Percentiles rank a stretch among this genome's conserved stretches.
Conservation (phyloP, 2,113 vertebrate genomes). For the Tragelaphus scriptus region DNA sequence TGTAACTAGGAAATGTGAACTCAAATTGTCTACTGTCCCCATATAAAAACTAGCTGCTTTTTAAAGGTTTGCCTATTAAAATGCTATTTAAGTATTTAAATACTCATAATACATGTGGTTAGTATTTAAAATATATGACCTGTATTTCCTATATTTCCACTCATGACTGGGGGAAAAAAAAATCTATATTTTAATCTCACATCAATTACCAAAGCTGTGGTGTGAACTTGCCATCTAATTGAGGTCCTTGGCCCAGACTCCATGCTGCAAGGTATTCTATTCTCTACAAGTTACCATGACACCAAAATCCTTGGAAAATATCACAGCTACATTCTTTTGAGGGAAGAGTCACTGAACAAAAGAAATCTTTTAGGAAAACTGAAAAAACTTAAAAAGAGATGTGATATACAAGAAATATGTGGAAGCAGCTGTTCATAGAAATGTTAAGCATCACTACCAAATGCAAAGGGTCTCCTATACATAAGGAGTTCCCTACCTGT, state of each 20-base stretch:
- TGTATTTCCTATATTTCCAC: not conserved
- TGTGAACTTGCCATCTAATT: not conserved
- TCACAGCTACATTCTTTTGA: not conserved
- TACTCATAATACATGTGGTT: not conserved
- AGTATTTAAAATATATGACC: not conserved
- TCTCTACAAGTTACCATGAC: not conserved
- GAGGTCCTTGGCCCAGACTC: not conserved
- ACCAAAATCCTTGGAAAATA: not conserved
- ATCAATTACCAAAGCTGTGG: not conserved
- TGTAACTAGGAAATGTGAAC: not conserved
- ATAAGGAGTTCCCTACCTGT: not conserved
- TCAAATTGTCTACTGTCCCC: not conserved
- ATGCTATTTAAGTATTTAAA: not conserved
- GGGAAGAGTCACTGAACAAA: not conserved
- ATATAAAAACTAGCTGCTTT: not conserved
- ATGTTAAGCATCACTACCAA: not conserved
- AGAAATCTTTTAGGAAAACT: not conserved
- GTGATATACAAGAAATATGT: not conserved
- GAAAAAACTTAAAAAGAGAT: not conserved
- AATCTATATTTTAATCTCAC: not conserved
- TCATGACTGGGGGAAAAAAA: not conserved
- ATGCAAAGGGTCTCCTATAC: not conserved
- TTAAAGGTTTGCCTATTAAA: not conserved
- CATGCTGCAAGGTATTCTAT: fast-evolving
- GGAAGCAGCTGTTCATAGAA: not conserved